Evolutionary conservation across 2,888 invertebrate genomes (phyloP), one percentile per base, ranked within the genome.

Genomic region (Netelia virgata): DNA sequence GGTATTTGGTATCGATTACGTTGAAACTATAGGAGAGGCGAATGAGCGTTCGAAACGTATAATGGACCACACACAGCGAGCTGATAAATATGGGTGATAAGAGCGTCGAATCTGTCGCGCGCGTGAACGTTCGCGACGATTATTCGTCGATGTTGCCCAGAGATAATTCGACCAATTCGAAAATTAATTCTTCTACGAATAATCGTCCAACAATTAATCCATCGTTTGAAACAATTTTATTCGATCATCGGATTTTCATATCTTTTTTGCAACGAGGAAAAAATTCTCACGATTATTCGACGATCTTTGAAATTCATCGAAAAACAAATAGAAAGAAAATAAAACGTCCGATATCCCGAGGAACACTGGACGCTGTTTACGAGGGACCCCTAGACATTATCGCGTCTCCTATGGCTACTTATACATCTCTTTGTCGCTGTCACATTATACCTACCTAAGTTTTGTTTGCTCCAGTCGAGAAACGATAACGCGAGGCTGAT

Each of bases 401-500:
- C 53, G 68, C 41, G 69, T 68, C 53, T 59, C 36, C 3, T 28
- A 61, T 68, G 11, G 5, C 5, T 16, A 47, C 14, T 14, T 47
- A 47, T 63, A 63, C 78, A 74, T 83, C 78, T 66, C 66, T 63
- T 76, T 23, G 50, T 41, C 47, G 63, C 73, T 70, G 81, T 53
- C 81, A 81, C 81, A 81, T 84, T 84, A 84, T 81, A 77, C 55
- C 47, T 81, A 77, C 55, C 47, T 16, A 28, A 55, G 36, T 36
- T 36, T 57, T 81, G 77, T 81, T 84, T 77, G 41, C 73, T 36
- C 50, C 63, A 36, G 36, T 36, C 57, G 8, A 57, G 16, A 66
- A 77, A 77, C 66, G 55, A 84, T 84, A 81, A 77, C 47, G 69
- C 11, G 61, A 80, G 57, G 53, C n/a, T 72, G 83, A 77, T 81